phyloP scores from a whole-genome alignment of 2,888 invertebrate species.

The Hirtodrosophila trivittata region DNA sequence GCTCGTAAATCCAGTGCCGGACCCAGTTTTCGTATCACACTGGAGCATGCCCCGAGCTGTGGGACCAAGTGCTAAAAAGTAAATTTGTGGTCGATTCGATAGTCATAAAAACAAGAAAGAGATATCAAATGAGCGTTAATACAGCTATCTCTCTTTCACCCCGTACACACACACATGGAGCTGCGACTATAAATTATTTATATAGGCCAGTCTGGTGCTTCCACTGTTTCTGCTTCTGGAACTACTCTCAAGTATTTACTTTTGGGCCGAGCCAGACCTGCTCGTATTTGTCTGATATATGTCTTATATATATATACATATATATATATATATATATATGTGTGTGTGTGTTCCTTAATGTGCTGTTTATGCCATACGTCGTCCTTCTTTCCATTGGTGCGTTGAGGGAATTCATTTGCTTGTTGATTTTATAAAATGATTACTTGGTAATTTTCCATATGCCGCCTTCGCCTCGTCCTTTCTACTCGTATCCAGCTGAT shows the following conservation, averaged over 20 bases:
- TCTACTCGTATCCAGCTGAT: slow-evolving; percentile 22
- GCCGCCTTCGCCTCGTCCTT: slow-evolving; percentile 16
- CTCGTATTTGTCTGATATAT: slow-evolving; percentile 41
- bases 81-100: slow-evolving; percentile 80
- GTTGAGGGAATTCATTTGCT: slow-evolving; percentile 52
- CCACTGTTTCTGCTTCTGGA: background rate
- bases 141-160: slow-evolving; percentile 23
- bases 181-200: slow-evolving; percentile 61
- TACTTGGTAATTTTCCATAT: slow-evolving; percentile 67
- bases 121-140: slow-evolving; percentile 42
- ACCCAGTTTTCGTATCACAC: slow-evolving; percentile 46
- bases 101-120: slow-evolving; percentile 69
- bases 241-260: slow-evolving; percentile 19
- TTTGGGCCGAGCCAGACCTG: slow-evolving; percentile 5
- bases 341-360: slow-evolving; percentile 66
- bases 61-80: slow-evolving; percentile 80
- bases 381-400: slow-evolving; percentile 24
- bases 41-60: slow-evolving; percentile 64
- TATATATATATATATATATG: slow-evolving; percentile 4
- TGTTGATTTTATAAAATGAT: slow-evolving; percentile 68
- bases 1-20: slow-evolving; percentile 74
- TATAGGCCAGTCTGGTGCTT: slow-evolving; percentile 42
- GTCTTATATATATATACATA: slow-evolving; percentile 22
- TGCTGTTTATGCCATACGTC: slow-evolving; percentile 68
- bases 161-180: slow-evolving; percentile 6